Conservation (phyloP, 92 coral and sea anemone species). For the Pocillopora grandis region DNA sequence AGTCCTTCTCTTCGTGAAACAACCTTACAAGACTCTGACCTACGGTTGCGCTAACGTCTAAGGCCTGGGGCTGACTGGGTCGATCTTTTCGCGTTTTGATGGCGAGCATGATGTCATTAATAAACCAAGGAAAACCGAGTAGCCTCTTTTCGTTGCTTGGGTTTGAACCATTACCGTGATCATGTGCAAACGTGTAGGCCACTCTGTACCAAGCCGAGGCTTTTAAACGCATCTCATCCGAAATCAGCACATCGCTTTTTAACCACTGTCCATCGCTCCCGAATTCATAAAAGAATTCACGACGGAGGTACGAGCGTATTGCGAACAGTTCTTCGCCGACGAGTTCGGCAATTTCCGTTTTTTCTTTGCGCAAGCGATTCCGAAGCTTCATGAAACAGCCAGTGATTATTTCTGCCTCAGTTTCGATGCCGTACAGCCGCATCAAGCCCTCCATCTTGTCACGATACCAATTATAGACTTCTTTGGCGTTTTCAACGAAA, state of each 20-base stretch:
- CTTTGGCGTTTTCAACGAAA: constrained; percentile 59
- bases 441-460: constrained; percentile 69
- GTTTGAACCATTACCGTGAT: constrained; percentile 30
- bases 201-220: constrained; percentile 93
- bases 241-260: constrained; percentile 24
- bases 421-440: constrained; percentile 82
- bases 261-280: constrained; percentile 52
- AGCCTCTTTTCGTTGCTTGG: constrained; percentile 42
- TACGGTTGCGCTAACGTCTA: constrained; percentile 17
- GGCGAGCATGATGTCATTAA: constrained; percentile 86
- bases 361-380: constrained; percentile 82
- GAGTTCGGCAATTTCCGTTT: constrained; percentile 80
- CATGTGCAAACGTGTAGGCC: constrained; percentile 58
- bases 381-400: constrained; percentile 89
- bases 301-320: constrained; percentile 63
- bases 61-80: background rate
- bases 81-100: constrained; percentile 33
- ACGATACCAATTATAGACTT: constrained; percentile 71
- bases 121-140: constrained; percentile 96
- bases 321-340: constrained; percentile 59
- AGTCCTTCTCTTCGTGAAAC: constrained; percentile 54
- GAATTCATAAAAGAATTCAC: constrained; percentile 77
- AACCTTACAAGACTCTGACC: constrained; percentile 53
- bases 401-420: constrained; percentile 86
- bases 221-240: constrained; percentile 67